phyloP scores from a whole-genome alignment of 2,888 invertebrate species.

The Choristoneura rosaceana region DNA sequence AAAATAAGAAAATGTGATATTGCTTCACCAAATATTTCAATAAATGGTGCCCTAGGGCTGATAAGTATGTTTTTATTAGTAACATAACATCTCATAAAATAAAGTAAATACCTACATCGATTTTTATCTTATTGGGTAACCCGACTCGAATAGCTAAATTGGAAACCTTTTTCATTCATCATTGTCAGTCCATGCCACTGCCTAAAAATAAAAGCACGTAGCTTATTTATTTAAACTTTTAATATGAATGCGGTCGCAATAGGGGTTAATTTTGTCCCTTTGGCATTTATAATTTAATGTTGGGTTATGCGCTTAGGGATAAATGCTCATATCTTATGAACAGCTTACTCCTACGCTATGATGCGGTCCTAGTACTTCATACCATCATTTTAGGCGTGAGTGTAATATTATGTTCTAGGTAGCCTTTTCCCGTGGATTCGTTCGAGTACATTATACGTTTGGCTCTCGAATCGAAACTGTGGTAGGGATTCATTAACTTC shows the following conservation, averaged over 20 bases:
- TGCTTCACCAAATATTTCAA: too few relatives aligned
- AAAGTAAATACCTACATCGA: too few relatives aligned
- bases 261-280: conserved; percentile 18
- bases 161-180: neutral
- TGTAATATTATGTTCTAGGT: neutral
- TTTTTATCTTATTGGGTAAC: too few relatives aligned
- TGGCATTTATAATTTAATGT: conserved; percentile 24
- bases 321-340: conserved; percentile 1
- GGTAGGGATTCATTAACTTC: too few relatives aligned
- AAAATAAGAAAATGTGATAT: too few relatives aligned
- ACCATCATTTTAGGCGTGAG: neutral
- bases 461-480: too few relatives aligned
- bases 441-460: too few relatives aligned
- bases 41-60: too few relatives aligned
- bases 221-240: neutral
- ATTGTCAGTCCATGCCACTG: neutral
- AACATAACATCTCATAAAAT: too few relatives aligned
- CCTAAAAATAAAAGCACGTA: neutral
- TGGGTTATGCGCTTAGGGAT: neutral
- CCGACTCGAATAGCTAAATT: neutral
- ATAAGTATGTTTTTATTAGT: too few relatives aligned
- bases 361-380: neutral
- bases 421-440: too few relatives aligned
- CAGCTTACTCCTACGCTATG: neutral
- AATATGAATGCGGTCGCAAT: neutral